phyloP scores from a whole-genome alignment of 2,888 invertebrate species.

The Scotopteryx bipunctaria region DNA sequence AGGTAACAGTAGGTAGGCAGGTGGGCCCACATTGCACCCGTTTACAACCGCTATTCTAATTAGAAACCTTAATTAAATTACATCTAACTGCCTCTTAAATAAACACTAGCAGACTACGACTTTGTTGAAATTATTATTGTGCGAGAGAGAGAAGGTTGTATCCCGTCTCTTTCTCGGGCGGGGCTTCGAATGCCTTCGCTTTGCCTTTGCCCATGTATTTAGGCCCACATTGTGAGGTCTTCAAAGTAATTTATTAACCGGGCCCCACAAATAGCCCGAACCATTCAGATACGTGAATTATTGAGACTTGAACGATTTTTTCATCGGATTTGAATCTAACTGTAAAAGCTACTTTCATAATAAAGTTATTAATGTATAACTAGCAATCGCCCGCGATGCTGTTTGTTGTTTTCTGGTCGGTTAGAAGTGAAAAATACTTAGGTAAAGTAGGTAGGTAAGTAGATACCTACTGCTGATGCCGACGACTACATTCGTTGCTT shows the following conservation, averaged over 20 bases:
- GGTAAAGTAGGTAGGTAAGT: too few relatives aligned
- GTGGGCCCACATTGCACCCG: too few relatives aligned
- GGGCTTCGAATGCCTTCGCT: conserved; percentile 59
- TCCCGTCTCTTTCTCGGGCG: conserved; percentile 59
- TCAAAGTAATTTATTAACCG: conserved; percentile 73
- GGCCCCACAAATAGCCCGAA: conserved; percentile 70
- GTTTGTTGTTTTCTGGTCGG: not conserved
- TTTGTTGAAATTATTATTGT: conserved; percentile 32
- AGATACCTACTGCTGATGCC: too few relatives aligned
- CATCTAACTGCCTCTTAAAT: conserved; percentile 27
- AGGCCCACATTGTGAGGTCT: conserved; percentile 77
- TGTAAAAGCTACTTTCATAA: conserved; percentile 51
- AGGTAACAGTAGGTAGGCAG: too few relatives aligned
- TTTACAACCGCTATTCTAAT: conserved; percentile 13
- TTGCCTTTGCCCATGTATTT: conserved; percentile 69
- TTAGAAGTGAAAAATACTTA: too few relatives aligned
- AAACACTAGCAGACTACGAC: conserved; percentile 30
- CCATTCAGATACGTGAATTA: conserved; percentile 64
- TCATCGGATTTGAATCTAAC: conserved; percentile 45
- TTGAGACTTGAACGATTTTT: conserved; percentile 48
- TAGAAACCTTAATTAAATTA: conserved; percentile 35
- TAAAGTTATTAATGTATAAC: conserved; percentile 56
- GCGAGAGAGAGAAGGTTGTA: conserved; percentile 31
- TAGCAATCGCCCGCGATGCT: not conserved
- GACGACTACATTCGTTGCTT: too few relatives aligned